Conservation (phyloP, 2,888 invertebrate genomes). For the Blera fallax region DNA sequence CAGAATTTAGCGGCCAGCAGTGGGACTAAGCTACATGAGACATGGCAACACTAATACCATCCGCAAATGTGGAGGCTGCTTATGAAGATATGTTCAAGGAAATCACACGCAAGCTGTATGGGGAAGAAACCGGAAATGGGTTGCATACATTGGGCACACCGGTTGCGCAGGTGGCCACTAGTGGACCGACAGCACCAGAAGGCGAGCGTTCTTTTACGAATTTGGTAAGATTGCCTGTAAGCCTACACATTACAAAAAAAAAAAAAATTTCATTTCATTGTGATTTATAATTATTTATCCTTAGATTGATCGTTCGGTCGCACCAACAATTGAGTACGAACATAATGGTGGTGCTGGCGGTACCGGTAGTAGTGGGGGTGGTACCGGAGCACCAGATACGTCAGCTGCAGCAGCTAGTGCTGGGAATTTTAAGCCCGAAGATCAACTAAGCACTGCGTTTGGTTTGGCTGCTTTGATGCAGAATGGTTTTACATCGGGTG, state of each 20-base stretch:
- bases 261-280: neutral
- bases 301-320: slow-evolving; percentile 81
- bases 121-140: slow-evolving; percentile 87
- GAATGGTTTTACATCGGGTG: slow-evolving; percentile 83
- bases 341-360: slow-evolving; percentile 74
- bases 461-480: slow-evolving; percentile 89
- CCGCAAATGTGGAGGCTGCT: slow-evolving; percentile 82
- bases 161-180: slow-evolving; percentile 82
- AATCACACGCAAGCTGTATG: slow-evolving; percentile 95
- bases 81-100: slow-evolving; percentile 88
- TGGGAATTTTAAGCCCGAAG: slow-evolving; percentile 85
- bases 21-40: slow-evolving; percentile 76
- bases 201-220: slow-evolving; percentile 82
- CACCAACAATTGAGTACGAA: slow-evolving; percentile 82
- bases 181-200: slow-evolving; percentile 82
- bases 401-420: slow-evolving; percentile 77
- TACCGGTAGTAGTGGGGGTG: slow-evolving; percentile 39
- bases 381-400: slow-evolving; percentile 73
- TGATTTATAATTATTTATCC: neutral
- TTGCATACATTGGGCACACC: slow-evolving; percentile 82
- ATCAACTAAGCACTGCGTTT: slow-evolving; percentile 88
- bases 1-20: slow-evolving; percentile 77
- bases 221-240: slow-evolving; percentile 78
- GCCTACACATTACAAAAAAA: neutral
- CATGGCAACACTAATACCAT: slow-evolving; percentile 82